Base-by-base conservation (phyloP, 2,888 invertebrate species). In the Ophion slaviceki region DNA sequence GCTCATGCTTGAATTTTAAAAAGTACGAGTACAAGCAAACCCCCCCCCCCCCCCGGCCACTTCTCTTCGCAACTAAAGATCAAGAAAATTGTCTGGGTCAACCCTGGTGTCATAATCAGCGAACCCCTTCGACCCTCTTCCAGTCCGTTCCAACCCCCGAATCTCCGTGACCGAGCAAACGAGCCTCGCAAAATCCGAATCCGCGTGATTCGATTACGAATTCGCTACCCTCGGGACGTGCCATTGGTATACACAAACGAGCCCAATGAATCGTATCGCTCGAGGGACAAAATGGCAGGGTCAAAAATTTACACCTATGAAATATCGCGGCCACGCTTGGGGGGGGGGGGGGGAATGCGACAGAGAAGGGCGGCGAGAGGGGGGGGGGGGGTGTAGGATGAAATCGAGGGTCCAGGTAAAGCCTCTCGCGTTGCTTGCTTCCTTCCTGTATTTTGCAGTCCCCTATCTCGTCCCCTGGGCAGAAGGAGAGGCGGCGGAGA, bases 241-340 rank as follows among this genome's bases (percentile, higher is more conserved):
- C 53, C 62, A 74, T 72, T 70, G 14, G 59, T 71, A 74, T 70
- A 62, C 67, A 72, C 53, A 45, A 45, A 68, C 45, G 62, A 24
- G 53, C 3, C 47, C 68, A 80, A 61, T n/a, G 67, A 53, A 70
- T 75, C 32, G 59, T 59, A 68, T 17, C 2, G 6, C 40, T 8
- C 47, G 36, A 8, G 20, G 67, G 59, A 79, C 72, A 86, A 86
- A 86, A 86, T 83, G 86, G 86, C 80, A 11, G 82, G 70, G 20
- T 74, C 45, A 20, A 59, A 72, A 70, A 36, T 36, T 79, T 24
- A 80, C 82, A 82, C 82, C 82, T 82, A 85, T 66, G 70, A 20
- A 59, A 68, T 45, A 28, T 47, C 14, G 28, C n/a, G 59, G 66
- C 20, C 47, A 70, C 47, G 2, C 8, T 14, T 28, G 40, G 47